Evolutionary conservation across 2,888 invertebrate species (phyloP).

Genomic region (Athalia cordata): DNA sequence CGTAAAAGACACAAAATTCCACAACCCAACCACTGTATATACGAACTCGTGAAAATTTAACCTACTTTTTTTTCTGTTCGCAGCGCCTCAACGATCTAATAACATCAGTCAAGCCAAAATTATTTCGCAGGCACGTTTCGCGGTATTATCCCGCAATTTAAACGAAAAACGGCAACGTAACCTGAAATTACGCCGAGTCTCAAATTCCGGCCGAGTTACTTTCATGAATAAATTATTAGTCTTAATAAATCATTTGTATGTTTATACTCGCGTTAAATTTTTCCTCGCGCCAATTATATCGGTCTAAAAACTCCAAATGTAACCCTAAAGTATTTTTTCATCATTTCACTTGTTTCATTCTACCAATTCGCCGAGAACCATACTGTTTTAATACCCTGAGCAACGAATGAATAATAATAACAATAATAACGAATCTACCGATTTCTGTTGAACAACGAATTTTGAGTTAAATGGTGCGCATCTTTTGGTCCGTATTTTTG

Average conservation of each 20-base stretch:
- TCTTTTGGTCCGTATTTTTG: constrained; percentile 3
- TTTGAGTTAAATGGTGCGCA: constrained; percentile 15
- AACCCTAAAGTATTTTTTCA: too few relatives aligned
- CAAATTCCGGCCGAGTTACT: constrained; percentile 29
- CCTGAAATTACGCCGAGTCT: constrained; percentile 30
- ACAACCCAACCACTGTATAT: constrained; percentile 41
- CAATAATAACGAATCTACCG: too few relatives aligned
- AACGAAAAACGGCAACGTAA: constrained; percentile 26
- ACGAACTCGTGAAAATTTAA: constrained; percentile 30
- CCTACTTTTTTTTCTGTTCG: constrained; percentile 38
- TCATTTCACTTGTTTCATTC: not conserved
- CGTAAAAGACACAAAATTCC: constrained; percentile 43
- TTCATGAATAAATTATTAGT: constrained; percentile 42
- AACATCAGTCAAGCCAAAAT: constrained; percentile 36
- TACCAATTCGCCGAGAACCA: not conserved
- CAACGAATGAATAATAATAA: not conserved
- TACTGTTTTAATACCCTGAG: not conserved
- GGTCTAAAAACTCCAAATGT: not conserved
- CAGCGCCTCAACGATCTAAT: constrained; percentile 42
- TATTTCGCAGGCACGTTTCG: constrained; percentile 40
- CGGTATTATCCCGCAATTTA: constrained; percentile 36
- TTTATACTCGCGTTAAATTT: constrained; percentile 26
- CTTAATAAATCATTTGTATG: constrained; percentile 42
- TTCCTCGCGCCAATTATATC: constrained; percentile 7
- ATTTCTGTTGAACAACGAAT: not conserved